Evolutionary conservation across 2,888 invertebrate species (phyloP).

Genomic region (Clanis bilineata): DNA sequence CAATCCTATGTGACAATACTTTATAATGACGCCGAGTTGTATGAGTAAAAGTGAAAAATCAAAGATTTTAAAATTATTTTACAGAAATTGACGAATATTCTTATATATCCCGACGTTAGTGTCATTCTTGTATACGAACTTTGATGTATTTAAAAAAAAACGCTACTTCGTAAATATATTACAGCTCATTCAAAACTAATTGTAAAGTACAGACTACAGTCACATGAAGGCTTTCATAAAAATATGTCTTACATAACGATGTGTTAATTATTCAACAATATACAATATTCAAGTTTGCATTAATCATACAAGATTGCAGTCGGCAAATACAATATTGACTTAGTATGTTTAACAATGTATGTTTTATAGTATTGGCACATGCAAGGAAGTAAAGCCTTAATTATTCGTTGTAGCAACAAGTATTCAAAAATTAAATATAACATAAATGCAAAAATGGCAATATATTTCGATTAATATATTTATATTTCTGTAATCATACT

Average conservation of each 20-base stretch:
- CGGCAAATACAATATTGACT: not conserved
- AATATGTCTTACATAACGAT: constrained; percentile 31
- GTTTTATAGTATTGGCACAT: constrained; percentile 55
- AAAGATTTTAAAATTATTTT: too few species aligned
- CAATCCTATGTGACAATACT: constrained; percentile 66
- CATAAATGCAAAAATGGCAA: constrained; percentile 81
- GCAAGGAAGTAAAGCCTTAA: constrained; percentile 50
- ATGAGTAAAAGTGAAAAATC: too few species aligned
- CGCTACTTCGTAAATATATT: too few species aligned
- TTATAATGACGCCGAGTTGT: constrained; percentile 27
- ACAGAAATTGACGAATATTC: too few species aligned
- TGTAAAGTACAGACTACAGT: constrained; percentile 61
- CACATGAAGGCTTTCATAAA: constrained; percentile 42
- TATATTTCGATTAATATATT: constrained; percentile 61
- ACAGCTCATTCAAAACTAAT: constrained; percentile 2
- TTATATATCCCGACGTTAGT: too few species aligned
- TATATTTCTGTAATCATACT: constrained; percentile 42
- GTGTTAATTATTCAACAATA: constrained; percentile 13
- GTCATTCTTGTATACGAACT: too few species aligned
- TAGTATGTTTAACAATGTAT: not conserved
- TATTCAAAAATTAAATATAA: constrained; percentile 59
- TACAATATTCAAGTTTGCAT: constrained; percentile 18
- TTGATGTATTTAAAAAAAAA: too few species aligned
- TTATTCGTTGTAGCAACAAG: constrained; percentile 59
- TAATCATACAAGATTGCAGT: not conserved